A percentile compares a stretch with the other conserved stretches of the same genome.
Conservation (phyloP, 2,113 vertebrate genomes). For the Salminus brasiliensis region DNA sequence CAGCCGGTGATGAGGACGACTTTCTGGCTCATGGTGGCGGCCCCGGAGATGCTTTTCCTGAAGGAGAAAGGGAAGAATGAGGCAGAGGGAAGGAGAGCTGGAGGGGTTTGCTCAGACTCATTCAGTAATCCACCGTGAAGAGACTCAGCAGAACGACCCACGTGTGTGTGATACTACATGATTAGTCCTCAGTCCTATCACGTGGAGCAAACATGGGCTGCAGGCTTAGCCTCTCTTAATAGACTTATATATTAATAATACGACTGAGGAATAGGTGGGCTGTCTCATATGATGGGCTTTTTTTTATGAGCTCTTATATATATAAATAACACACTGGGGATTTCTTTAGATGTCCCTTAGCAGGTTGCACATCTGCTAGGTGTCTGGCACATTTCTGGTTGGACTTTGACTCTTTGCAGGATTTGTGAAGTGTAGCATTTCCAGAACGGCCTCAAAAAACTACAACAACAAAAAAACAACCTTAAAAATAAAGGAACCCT, state of each 20-base stretch:
- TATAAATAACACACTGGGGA: no score
- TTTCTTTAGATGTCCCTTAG: no score
- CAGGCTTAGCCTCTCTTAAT: not conserved
- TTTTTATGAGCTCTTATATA: not conserved
- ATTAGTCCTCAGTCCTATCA: not conserved
- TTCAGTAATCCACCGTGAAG: conserved; percentile 59
- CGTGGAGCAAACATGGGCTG: not conserved
- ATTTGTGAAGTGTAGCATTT: no score
- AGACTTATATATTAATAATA: no score
- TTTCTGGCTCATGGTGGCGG: conserved; percentile 77
- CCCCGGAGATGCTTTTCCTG: conserved; percentile 6
- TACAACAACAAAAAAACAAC: no score
- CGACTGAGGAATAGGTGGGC: not conserved
- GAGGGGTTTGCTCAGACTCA: conserved; percentile 56
- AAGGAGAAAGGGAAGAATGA: not conserved
- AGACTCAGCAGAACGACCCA: conserved; percentile 55
- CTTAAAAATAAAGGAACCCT: no score
- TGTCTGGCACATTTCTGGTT: no score
- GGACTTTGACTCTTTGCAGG: no score
- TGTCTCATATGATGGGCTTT: not conserved
- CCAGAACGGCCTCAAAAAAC: no score
- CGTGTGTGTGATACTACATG: not conserved
- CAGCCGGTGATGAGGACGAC: conserved; percentile 86
- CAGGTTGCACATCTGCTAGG: no score
- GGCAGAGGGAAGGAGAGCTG: conserved; percentile 40